Evolutionary conservation across 2,113 vertebrate genomes (phyloP).

Genomic region (Aspiorhynchus laticeps): DNA sequence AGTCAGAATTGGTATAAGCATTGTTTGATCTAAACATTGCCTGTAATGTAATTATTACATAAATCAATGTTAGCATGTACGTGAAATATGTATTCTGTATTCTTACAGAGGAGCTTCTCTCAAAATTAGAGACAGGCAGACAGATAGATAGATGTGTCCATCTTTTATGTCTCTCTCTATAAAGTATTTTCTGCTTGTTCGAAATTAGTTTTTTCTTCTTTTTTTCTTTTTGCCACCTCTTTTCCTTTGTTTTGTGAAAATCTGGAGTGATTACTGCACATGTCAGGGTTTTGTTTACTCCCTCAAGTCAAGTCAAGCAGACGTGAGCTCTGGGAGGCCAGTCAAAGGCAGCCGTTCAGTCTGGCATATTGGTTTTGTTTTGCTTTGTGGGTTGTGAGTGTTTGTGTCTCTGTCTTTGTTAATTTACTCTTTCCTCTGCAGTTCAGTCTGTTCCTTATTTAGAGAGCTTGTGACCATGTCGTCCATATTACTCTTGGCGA

Average conservation of each 20-base stretch:
- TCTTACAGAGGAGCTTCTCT: not conserved
- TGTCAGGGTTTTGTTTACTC: slow-evolving; percentile 33
- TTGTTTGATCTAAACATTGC: not conserved
- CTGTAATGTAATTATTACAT: not conserved
- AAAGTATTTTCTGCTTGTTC: not conserved
- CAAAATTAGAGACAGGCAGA: not conserved
- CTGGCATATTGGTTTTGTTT: slow-evolving; percentile 55
- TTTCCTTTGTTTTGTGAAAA: not conserved
- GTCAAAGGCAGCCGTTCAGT: slow-evolving; percentile 40
- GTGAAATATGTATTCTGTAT: not conserved
- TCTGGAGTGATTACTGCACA: slow-evolving; percentile 33
- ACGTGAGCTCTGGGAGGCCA: slow-evolving; percentile 34
- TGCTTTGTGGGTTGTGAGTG: slow-evolving; percentile 58
- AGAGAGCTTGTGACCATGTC: slow-evolving; percentile 51
- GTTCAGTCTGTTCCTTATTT: not conserved
- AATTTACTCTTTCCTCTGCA: not conserved
- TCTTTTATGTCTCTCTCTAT: not conserved
- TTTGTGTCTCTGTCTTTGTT: slow-evolving; percentile 52
- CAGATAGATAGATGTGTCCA: not conserved
- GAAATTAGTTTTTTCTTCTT: not conserved
- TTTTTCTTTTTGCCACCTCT: not conserved
- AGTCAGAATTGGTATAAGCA: not conserved
- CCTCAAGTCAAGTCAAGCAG: slow-evolving; percentile 31
- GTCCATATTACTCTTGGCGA: slow-evolving; percentile 57
- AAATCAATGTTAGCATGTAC: not conserved